These are phyloP conservation scores for Aurelia coerulea DNA, from an alignment of 30 jellyfish, hydroid and myxozoan genomes.

Conservation along the genomic window DNA sequence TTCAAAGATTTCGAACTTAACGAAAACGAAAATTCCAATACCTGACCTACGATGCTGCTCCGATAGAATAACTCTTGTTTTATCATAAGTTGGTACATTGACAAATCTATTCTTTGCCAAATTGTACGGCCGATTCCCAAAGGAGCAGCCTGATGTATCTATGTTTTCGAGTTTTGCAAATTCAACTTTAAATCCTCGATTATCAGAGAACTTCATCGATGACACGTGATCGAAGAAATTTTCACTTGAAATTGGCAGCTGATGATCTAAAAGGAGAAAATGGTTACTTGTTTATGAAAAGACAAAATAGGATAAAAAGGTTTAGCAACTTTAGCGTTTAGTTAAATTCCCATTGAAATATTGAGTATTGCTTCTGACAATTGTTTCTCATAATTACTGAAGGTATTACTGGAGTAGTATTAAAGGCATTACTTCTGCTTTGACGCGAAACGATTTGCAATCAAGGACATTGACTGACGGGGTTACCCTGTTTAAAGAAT, in stretches of 20 bases:
- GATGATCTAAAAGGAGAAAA: conserved; percentile 52
- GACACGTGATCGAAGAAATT: conserved; percentile 84
- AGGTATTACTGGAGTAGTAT: too few relatives aligned
- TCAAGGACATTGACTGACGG: too few relatives aligned
- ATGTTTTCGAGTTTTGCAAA: conserved; percentile 37
- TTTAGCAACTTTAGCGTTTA: neutral
- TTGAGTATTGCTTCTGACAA: too few relatives aligned
- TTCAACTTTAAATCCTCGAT: conserved; percentile 77
- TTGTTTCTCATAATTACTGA: too few relatives aligned
- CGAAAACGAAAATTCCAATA: too few relatives aligned
- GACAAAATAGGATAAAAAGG: neutral
- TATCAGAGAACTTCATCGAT: conserved; percentile 74
- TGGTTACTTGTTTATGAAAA: neutral
- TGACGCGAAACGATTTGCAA: too few relatives aligned
- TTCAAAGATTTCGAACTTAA: too few relatives aligned
- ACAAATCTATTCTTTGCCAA: conserved; percentile 71
- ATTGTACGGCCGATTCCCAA: conserved; percentile 77
- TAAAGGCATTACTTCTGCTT: too few relatives aligned
- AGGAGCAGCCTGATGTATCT: conserved; percentile 13
- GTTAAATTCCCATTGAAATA: too few relatives aligned
- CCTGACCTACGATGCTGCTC: conserved; percentile 29
- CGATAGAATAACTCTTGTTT: conserved; percentile 68
- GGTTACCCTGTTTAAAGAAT: too few relatives aligned
- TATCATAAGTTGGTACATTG: conserved; percentile 69
- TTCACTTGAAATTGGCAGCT: conserved; percentile 76